Percentiles rank a stretch among this genome's conserved stretches.
phyloP scores from a whole-genome alignment of 2,888 invertebrate species.

The Phania funesta region DNA sequence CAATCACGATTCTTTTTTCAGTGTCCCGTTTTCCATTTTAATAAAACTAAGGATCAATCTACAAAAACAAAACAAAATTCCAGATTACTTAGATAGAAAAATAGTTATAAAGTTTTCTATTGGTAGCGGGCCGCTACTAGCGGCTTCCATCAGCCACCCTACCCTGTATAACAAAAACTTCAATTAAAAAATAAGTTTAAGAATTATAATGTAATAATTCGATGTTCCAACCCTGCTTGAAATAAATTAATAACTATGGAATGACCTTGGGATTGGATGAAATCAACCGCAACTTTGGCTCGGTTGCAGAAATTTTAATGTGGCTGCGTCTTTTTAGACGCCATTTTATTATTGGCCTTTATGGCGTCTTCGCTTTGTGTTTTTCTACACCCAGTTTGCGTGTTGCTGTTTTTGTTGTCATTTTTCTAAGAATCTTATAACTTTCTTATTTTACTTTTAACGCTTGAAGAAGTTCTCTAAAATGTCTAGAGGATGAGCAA shows the following conservation, averaged over 20 bases:
- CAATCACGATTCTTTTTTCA: no score
- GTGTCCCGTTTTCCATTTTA: no score
- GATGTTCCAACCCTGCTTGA: neutral
- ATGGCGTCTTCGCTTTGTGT: slow-evolving; percentile 16
- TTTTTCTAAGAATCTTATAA: neutral
- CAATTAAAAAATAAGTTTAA: no score
- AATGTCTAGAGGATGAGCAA: neutral
- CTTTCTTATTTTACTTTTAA: neutral
- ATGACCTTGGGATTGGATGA: neutral
- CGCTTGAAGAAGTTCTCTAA: neutral
- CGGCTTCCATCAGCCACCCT: no score
- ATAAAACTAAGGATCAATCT: no score
- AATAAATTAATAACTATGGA: neutral
- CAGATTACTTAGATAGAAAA: no score
- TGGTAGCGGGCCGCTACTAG: no score
- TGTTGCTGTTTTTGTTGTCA: neutral
- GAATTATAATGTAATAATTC: neutral
- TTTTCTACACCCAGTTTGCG: neutral
- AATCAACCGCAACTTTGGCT: neutral
- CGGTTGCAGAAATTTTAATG: neutral
- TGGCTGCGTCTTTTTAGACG: neutral
- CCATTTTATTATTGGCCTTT: slow-evolving; percentile 26
- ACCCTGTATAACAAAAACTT: no score
- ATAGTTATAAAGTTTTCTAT: no score
- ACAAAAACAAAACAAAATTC: no score